Conservation (phyloP, 2,797 vertebrate species). For the Lithobates sylvaticus region DNA sequence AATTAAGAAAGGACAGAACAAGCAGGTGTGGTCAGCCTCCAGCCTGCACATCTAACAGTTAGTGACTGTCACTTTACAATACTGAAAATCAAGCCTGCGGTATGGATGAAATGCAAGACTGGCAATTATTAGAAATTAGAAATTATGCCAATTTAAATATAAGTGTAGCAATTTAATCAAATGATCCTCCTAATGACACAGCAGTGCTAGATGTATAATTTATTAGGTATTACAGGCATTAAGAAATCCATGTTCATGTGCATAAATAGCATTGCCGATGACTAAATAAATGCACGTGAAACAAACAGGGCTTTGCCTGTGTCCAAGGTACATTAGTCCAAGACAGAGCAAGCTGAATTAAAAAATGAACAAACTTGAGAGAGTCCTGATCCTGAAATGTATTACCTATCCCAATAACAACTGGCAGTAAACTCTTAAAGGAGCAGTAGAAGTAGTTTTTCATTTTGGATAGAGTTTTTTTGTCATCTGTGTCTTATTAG, state of each 20-base stretch:
- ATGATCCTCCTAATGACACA: slow-evolving; percentile 1
- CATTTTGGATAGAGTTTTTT: too few relatives aligned
- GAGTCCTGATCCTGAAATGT: too few relatives aligned
- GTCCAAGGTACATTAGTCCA: too few relatives aligned
- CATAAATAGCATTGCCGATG: background rate
- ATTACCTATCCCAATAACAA: too few relatives aligned
- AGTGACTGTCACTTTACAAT: background rate
- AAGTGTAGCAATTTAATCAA: background rate
- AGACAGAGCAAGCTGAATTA: too few relatives aligned
- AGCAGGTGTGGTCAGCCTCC: background rate
- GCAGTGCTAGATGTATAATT: background rate
- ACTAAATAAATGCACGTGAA: background rate
- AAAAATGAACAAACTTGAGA: too few relatives aligned
- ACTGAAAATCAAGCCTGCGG: background rate
- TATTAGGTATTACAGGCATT: background rate
- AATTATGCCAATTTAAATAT: background rate
- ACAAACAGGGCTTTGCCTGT: background rate
- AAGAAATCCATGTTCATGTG: background rate
- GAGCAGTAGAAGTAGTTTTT: too few relatives aligned
- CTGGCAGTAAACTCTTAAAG: too few relatives aligned
- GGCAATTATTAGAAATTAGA: background rate
- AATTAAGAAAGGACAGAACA: background rate
- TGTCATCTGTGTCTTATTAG: too few relatives aligned
- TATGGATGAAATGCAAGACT: background rate
- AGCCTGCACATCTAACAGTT: background rate